These are phyloP conservation scores for Ploceus nigricollis DNA, from an alignment of 2,113 vertebrate species.

Conservation along the genomic window DNA sequence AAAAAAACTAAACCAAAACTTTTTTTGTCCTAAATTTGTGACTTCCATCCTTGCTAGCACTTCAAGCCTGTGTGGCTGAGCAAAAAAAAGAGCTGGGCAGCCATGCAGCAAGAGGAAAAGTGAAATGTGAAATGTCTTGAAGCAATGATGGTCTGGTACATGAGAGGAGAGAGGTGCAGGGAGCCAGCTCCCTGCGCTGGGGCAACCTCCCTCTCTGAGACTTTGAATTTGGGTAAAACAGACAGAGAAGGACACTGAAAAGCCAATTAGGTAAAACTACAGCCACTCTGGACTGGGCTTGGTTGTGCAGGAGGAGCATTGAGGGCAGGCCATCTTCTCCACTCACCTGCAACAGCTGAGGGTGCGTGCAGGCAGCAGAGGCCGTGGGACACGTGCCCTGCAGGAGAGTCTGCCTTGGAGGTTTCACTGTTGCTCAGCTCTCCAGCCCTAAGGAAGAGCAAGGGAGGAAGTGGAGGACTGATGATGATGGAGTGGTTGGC, in stretches of 20 bases:
- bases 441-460: background rate
- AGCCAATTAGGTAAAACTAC: rapidly evolving
- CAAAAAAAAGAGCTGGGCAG: background rate
- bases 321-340: background rate
- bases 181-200: rapidly evolving
- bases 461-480: background rate
- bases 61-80: background rate
- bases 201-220: background rate
- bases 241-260: background rate
- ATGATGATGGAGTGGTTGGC: background rate
- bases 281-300: background rate
- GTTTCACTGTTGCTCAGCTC: background rate
- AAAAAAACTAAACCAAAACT: background rate
- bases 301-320: background rate
- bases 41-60: background rate
- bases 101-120: background rate
- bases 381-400: rapidly evolving
- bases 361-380: rapidly evolving
- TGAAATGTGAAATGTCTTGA: background rate
- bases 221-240: background rate
- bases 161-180: background rate
- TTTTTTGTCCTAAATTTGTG: background rate
- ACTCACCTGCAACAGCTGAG: background rate
- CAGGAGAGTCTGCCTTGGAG: background rate
- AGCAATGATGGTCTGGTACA: rapidly evolving